These are phyloP conservation scores for Todiramphus chloris DNA, from an alignment of 2,113 vertebrate species.

Conservation along the genomic window DNA sequence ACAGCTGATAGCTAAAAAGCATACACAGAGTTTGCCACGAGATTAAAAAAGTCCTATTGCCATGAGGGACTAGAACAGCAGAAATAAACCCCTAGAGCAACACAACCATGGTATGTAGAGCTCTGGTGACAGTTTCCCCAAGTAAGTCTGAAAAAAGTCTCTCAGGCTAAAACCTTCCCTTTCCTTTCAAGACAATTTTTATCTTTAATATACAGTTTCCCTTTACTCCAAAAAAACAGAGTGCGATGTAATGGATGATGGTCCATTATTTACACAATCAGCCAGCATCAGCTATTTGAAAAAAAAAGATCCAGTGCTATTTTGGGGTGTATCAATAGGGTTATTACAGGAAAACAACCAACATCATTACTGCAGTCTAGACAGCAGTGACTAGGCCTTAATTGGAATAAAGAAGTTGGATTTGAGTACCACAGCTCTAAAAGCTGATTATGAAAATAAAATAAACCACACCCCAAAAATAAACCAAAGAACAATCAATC, in stretches of 20 bases:
- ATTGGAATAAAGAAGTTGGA: slow-evolving; percentile 34
- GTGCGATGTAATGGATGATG: not conserved
- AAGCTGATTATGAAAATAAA: slow-evolving; percentile 3
- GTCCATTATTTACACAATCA: not conserved
- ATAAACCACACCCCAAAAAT: not conserved
- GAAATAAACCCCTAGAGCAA: not conserved
- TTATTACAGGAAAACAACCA: slow-evolving; percentile 37
- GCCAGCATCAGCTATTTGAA: not conserved
- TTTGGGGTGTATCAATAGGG: not conserved
- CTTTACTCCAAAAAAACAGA: not conserved
- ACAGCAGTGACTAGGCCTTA: slow-evolving; percentile 22
- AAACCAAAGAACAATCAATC: not conserved
- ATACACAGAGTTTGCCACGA: not conserved
- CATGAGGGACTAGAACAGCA: not conserved
- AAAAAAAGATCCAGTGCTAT: not conserved
- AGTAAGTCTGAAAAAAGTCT: rapidly evolving
- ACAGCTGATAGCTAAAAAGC: not conserved
- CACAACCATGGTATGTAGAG: not conserved
- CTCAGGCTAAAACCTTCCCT: not conserved
- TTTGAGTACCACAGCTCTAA: not conserved
- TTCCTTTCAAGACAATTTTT: not conserved
- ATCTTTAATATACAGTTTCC: not conserved
- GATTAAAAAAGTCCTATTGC: not conserved
- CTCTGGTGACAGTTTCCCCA: not conserved
- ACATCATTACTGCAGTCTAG: slow-evolving; percentile 50